Base-by-base conservation (phyloP, 2,797 vertebrate genomes). In the Scolopax rusticola region DNA sequence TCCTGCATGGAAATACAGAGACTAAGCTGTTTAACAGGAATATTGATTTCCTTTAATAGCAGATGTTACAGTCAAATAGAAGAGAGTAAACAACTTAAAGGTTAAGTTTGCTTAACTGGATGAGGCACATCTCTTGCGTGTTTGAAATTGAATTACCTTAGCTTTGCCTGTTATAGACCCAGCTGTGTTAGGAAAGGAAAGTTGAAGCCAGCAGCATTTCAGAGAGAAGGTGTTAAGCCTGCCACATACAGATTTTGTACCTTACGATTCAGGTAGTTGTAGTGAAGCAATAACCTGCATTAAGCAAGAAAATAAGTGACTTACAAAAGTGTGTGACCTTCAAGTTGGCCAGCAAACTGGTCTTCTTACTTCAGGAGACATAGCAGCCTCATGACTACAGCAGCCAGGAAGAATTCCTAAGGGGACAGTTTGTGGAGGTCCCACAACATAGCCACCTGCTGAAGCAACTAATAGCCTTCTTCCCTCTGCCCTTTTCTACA, bases 31-130 rank as follows among this genome's bases (percentile, higher is more conserved):
- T 87, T 43, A 84, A 5, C 33, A 64, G 61, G 6, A 53, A 13
- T 57, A 96, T 61, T 0, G 64, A 92, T 95, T 96, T 89, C 61
- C 61, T 85, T 95, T 89, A 75, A 38, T 15, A 78, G 60, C 68
- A 75, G 53, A 19, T 25, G 20, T 79, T 95, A 30, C 27, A 68
- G 56, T 83, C 91, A 89, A 89, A 84, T 14, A 89, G 54, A 9
- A 75, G 64, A 71, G 78, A 80, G 75, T 53, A 89, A 94, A 80
- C 75, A 85, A 11, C 33, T 38, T 83, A 93, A 90, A 96, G 70
- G 60, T 89, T 87, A 74, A 12, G 25, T 94, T 93, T 94, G 71
- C 82, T 93, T 64, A 61, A 60, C 48, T 64, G 81, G 64, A 36
- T 2, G 12, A 53, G 75, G 20, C 43, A 36, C 45, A 8, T 57